A percentile compares a stretch with the other conserved stretches of the same genome.
These are phyloP conservation scores for Pollenia griseotomentosa DNA, from an alignment of 2,888 invertebrate species.

Conservation along the genomic window DNA sequence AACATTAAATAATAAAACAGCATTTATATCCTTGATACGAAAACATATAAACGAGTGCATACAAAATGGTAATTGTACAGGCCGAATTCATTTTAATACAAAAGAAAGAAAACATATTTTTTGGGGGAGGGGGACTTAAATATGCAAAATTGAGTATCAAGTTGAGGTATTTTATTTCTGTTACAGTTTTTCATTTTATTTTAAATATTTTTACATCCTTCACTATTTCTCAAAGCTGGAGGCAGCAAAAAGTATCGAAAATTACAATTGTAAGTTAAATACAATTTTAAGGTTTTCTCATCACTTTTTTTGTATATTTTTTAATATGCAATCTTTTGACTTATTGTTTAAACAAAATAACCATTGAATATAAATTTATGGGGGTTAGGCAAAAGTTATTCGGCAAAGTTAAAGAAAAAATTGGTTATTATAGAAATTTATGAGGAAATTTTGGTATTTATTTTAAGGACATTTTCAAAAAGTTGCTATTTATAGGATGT, in stretches of 20 bases:
- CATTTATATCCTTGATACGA: constrained; percentile 61
- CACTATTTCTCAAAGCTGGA: constrained; percentile 59
- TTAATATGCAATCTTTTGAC: constrained; percentile 35
- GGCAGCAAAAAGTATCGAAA: constrained; percentile 72
- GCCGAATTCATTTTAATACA: constrained; percentile 32
- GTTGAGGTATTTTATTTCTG: constrained; percentile 38
- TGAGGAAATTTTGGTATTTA: too few species aligned
- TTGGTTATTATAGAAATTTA: background rate
- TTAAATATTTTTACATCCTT: constrained; percentile 34
- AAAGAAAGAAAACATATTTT: constrained; percentile 35
- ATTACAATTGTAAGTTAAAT: constrained; percentile 77
- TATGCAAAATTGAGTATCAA: constrained; percentile 52
- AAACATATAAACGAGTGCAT: constrained; percentile 30
- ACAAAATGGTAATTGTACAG: constrained; percentile 57
- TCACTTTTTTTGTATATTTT: constrained; percentile 19
- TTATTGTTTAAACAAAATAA: constrained; percentile 62
- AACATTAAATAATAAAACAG: constrained; percentile 64
- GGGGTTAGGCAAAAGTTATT: background rate
- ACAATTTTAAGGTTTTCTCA: constrained; percentile 67
- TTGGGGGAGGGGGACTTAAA: background rate
- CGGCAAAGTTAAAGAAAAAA: background rate
- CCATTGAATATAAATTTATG: constrained; percentile 7
- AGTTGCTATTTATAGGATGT: too few species aligned
- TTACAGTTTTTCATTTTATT: background rate
- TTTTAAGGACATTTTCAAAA: too few species aligned